Base-by-base conservation (phyloP, 2,888 invertebrate species). In the Oscheius sp. region DNA sequence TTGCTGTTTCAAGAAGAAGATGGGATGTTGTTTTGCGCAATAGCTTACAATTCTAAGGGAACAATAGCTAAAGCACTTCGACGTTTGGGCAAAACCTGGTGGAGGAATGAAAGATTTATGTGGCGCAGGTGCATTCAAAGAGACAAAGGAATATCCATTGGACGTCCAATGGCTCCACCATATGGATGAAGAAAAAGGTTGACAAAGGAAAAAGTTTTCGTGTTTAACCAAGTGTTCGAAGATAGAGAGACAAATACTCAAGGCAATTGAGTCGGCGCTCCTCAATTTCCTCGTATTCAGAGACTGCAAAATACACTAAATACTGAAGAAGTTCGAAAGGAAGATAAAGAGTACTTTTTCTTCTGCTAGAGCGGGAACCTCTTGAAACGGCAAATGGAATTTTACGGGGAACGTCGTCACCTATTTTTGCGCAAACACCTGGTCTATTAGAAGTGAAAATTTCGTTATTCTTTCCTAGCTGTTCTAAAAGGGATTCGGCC, bases 21-120 rank as follows among this genome's bases (percentile, higher is more conserved):
- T 48, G 55, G 4, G 17, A 10, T 33, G 34, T 34, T 55, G 37
- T 55, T 55, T 55, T 5, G 34, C 33, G 23, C 37, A 55, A 34
- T 6, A 55, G 23, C 17, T 17, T 17, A 23, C n/a, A 48, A 25
- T 20, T 23, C 23, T 25, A 23, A 20, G 23, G 23, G 25, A 23
- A 48, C 48, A 48, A 48, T 20, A 23, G 20, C n/a, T 27, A 29
- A 27, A 52, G 52, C 25, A 29, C 27, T 29, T 52, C 15, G 52
- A n/a, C 52, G 52, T 52, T 52, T 52, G 25, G 27, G 29, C 25
- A 23, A 52, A 52, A 52, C 52, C 52, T 52, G 27, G 52, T 52
- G 52, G 52, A 27, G 52, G 52, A 29, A n/a, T 55, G 55, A 55
- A 55, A 55, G 34, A 55, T 55, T 55, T 25, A 55, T 55, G 34